phyloP scores from a whole-genome alignment of 2,797 vertebrate species.

The Pachyuromys duprasi region DNA sequence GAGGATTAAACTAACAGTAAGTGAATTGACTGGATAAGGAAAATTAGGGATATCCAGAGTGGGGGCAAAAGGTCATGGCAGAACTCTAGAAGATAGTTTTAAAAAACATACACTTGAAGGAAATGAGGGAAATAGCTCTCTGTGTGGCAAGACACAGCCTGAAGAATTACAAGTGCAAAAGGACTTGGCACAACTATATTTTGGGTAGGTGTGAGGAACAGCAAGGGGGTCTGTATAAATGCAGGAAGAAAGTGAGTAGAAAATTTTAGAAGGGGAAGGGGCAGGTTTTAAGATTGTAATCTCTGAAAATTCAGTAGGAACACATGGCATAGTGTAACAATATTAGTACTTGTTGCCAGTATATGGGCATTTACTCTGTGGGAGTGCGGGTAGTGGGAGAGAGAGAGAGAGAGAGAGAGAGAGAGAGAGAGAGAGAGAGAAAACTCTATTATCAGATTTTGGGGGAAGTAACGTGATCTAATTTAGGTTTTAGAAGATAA shows the following conservation, averaged over 20 bases:
- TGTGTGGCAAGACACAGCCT: neutral
- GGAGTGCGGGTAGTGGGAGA: no score
- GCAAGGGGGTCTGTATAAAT: neutral
- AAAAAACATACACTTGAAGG: neutral
- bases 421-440: neutral
- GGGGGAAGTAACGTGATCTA: neutral
- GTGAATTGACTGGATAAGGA: neutral
- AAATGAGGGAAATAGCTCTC: neutral
- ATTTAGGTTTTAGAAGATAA: slow-evolving; percentile 9
- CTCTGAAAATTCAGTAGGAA: neutral
- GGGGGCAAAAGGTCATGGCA: neutral
- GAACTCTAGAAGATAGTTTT: neutral
- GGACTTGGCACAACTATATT: neutral
- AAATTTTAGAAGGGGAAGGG: neutral
- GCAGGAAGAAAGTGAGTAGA: neutral
- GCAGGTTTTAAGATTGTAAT: neutral
- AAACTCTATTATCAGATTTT: neutral
- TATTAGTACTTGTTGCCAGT: neutral
- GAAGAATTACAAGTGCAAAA: neutral
- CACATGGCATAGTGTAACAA: neutral
- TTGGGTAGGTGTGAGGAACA: neutral
- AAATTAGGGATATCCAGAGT: neutral
- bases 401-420: neutral
- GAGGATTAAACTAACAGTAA: neutral
- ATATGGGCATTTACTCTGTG: neutral